A percentile compares a stretch with the other conserved stretches of the same genome.
phyloP scores from a whole-genome alignment of 2,888 invertebrate genomes.

The Gibbula magus region DNA sequence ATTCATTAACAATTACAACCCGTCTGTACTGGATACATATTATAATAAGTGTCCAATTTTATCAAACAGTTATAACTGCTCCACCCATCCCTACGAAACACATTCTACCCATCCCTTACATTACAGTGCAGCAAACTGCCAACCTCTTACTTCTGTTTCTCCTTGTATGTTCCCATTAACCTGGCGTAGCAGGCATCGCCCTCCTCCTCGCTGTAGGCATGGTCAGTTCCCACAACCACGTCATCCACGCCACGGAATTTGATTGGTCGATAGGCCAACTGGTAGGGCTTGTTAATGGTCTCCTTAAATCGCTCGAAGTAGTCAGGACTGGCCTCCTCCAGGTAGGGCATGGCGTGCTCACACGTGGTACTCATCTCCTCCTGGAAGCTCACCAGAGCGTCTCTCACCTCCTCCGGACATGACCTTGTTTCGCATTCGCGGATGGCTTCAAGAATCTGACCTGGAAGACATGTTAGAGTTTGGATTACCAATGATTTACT shows the following conservation, averaged over 20 bases:
- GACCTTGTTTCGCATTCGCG: slow-evolving; percentile 39
- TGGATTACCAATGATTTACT: neutral
- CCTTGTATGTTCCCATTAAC: slow-evolving; percentile 56
- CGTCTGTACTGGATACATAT: no score
- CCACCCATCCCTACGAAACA: no score
- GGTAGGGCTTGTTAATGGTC: slow-evolving; percentile 53
- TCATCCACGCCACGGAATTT: slow-evolving; percentile 33
- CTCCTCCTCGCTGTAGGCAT: slow-evolving; percentile 47
- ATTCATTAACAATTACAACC: no score
- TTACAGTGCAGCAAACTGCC: no score
- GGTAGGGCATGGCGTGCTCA: slow-evolving; percentile 53
- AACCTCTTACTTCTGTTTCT: slow-evolving; percentile 42
- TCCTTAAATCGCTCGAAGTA: slow-evolving; percentile 51
- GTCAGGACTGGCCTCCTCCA: slow-evolving; percentile 46
- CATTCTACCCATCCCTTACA: no score
- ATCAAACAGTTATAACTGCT: no score
- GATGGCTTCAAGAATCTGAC: slow-evolving; percentile 53
- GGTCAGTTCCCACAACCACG: slow-evolving; percentile 31
- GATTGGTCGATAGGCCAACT: slow-evolving; percentile 45
- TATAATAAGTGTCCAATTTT: no score
- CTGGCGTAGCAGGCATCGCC: slow-evolving; percentile 59
- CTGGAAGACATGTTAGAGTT: slow-evolving; percentile 37
- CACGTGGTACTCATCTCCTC: slow-evolving; percentile 46
- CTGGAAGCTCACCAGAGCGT: slow-evolving; percentile 30
- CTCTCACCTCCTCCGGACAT: slow-evolving; percentile 14